Base-by-base conservation (phyloP, 2,113 vertebrate genomes). In the Hippotragus niger region DNA sequence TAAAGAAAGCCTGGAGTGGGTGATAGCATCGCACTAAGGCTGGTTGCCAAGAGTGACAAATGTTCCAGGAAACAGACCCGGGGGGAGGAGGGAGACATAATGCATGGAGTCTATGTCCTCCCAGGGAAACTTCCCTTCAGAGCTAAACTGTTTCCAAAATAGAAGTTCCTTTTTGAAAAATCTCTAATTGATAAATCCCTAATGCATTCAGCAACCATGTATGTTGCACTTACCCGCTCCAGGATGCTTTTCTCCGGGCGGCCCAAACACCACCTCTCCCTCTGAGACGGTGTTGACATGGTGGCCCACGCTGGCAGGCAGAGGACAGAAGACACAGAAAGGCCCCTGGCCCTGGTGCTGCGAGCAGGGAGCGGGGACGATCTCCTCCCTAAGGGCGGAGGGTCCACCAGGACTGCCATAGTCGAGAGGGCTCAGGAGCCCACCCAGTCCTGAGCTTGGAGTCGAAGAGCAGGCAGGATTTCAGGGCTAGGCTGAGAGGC, bases 1-100 rank as follows among this genome's bases (percentile, higher is more conserved):
- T 43, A 91, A 7, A 81, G 23, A 19, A 27, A 47, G 43, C 57
- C 74, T 7, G 55, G 40, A n/a, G 9, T 1, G 33, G 2, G 2
- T 12, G 8, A 33, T 1, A 1, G 84, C 11, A 4, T 13, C 0
- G 0, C 43, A 1, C 43, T 7, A 36, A 57, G 14, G 2, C 40
- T 60, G 89, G 31, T 9, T 91, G 29, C 74, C 36, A 6, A 1
- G 5, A 6, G 9, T 3, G 14, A 9, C 58, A 6, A 5, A 7
- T 12, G 7, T 40, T 9, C 47, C 47, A 2, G 14, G 52, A 45
- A 6, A 11, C 2, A 25, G 21, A n/a, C n/a, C n/a, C 5, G 0
- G 2, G 9, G 29, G 36, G 47, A 23, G 2, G 3, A 47, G 7
- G 80, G 47, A 31, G 15, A 6, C 2, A 2, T 6, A 47, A 27